phyloP scores from a whole-genome alignment of 2,113 vertebrate species.

The Ploceus nigricollis region DNA sequence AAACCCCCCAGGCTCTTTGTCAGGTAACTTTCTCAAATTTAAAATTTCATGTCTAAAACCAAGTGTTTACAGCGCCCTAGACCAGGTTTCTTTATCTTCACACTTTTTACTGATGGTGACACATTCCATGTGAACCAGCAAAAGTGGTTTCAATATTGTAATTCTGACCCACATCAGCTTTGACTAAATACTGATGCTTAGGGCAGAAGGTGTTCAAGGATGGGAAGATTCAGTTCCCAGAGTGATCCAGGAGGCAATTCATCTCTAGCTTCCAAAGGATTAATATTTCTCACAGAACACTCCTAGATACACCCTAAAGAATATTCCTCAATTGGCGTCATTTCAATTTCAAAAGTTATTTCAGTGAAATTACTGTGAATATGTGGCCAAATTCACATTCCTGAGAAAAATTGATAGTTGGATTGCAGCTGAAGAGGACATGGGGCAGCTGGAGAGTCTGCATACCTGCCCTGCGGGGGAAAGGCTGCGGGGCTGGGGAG shows the following conservation, averaged over 20 bases:
- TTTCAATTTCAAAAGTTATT: neutral
- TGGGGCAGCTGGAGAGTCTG: neutral
- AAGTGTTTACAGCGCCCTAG: neutral
- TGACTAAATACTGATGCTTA: neutral
- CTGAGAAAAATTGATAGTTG: neutral
- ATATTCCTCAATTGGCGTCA: neutral
- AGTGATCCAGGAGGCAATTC: neutral
- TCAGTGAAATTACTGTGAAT: neutral
- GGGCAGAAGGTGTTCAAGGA: neutral
- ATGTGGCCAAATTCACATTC: neutral
- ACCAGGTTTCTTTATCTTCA: neutral
- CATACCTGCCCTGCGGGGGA: constrained; percentile 11
- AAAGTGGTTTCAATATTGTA: neutral
- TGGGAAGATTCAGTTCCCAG: neutral
- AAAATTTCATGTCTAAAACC: neutral
- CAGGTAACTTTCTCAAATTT: neutral
- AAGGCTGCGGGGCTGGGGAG: neutral
- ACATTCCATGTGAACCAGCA: neutral
- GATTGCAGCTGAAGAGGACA: neutral
- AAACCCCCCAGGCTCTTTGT: neutral
- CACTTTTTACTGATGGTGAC: neutral
- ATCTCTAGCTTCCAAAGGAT: neutral
- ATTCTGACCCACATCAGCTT: neutral
- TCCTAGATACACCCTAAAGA: neutral
- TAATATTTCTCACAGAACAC: neutral